These are phyloP conservation scores for Eulacestoma nigropectus DNA, from an alignment of 2,113 vertebrate genomes.

Conservation along the genomic window DNA sequence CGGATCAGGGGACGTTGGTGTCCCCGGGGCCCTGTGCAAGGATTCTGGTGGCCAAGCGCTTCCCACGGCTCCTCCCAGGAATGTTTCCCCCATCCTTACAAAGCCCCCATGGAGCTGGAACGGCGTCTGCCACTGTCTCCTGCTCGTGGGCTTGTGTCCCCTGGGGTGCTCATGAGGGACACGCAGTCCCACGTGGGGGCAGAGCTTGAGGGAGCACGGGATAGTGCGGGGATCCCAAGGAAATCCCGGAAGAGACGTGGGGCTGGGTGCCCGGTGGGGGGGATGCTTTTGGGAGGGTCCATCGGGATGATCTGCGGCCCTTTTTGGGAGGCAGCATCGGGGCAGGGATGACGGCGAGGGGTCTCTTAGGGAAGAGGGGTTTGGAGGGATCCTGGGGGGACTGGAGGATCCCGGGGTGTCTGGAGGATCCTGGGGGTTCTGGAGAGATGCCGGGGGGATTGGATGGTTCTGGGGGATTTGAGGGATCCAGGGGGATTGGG, in stretches of 20 bases:
- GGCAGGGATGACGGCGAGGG: accelerated
- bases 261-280: accelerated
- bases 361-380: no score
- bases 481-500: no score
- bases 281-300: not conserved
- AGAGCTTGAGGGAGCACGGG: not conserved
- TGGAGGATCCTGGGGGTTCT: not conserved
- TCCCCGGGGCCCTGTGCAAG: accelerated
- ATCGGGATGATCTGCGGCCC: accelerated
- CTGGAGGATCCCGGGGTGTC: not conserved
- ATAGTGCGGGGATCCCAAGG: not conserved
- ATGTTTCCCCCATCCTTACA: not conserved
- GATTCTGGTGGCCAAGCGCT: accelerated
- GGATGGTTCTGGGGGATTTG: not conserved
- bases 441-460: not conserved
- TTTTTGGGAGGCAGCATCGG: not conserved
- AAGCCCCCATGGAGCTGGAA: not conserved
- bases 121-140: not conserved
- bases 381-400: not conserved
- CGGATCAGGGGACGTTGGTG: accelerated
- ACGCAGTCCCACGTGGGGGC: accelerated
- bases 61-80: not conserved
- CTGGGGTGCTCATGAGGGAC: no score
- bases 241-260: not conserved
- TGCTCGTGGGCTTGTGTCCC: accelerated